Base-by-base conservation (phyloP, 1,140 invertebrate species). In the Homarus americanus region DNA sequence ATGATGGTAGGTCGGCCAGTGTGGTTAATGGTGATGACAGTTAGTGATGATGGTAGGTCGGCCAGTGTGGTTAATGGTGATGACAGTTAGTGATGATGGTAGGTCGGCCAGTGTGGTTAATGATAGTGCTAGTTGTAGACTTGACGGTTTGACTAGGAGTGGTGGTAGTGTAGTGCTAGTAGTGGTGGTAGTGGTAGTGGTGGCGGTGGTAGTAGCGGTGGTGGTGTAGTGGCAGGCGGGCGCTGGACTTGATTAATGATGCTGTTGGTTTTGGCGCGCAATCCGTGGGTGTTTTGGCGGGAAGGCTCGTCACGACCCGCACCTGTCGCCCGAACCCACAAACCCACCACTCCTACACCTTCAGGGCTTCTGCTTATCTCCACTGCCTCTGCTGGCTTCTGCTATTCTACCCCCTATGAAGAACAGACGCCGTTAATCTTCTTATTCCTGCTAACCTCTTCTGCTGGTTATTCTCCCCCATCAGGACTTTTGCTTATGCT, bases 231-330 rank as follows among this genome's bases (percentile, higher is more conserved):
- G 75, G 75, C 36, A 78, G 75, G 38, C 5, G 36, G 75, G 40
- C 40, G 75, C 34, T 78, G 38, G 75, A 78, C 75, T 78, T 78
- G 75, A 78, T 78, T 78, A 78, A 78, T 78, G 75, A 78, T 78
- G 75, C 32, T 78, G 75, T 78, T 78, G 75, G 75, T 78, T 78
- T 78, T 78, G 38, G 75, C 75, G 34, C 75, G 40, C 36, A 41
- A 78, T 78, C 75, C 75, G 40, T 20, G 38, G 75, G 53, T 58
- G 53, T 58, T 78, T 36, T 78, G 36, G 75, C 40, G 38, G 7
- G 75, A 41, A 78, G 36, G 34, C 7, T n/a, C 72, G 36, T 38
- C 75, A 78, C 75, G 75, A 78, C 75, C 75, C 10, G 5, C 73
- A 76, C 73, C 73, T 76, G 28, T 20, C n/a, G 7, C 36, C 5